phyloP scores from a whole-genome alignment of 2,113 vertebrate species.

The Grus americana region DNA sequence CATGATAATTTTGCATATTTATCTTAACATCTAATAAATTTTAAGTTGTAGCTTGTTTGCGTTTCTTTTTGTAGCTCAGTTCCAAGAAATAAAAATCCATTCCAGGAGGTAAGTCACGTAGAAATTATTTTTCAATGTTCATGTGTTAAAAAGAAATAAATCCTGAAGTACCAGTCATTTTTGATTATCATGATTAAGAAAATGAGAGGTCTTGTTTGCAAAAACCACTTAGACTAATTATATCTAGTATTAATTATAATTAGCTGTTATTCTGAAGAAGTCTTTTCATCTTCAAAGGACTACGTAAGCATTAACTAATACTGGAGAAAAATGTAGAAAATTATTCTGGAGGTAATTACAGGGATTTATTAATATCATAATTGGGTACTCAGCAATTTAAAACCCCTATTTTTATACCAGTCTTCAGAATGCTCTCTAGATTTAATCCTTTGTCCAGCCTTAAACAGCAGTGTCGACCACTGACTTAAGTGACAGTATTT shows the following conservation, averaged over 20 bases:
- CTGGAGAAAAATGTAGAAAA: background rate
- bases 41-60: background rate
- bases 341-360: background rate
- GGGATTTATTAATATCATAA: background rate
- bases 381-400: background rate
- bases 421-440: background rate
- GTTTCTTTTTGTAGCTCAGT: constrained; percentile 84
- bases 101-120: constrained; percentile 89
- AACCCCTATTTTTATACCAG: background rate
- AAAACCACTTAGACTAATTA: constrained; percentile 1
- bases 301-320: background rate
- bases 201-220: background rate
- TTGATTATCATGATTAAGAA: background rate
- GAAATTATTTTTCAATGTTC: background rate
- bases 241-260: background rate
- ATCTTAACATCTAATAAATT: background rate
- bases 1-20: background rate
- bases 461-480: background rate
- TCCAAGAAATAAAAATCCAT: constrained; percentile 98
- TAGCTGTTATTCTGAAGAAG: background rate
- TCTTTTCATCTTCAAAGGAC: constrained; percentile 10
- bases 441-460: background rate
- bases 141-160: background rate
- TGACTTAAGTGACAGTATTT: background rate
- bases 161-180: background rate